Conservation (phyloP, 1,140 invertebrate genomes). For the Planococcus citri region DNA sequence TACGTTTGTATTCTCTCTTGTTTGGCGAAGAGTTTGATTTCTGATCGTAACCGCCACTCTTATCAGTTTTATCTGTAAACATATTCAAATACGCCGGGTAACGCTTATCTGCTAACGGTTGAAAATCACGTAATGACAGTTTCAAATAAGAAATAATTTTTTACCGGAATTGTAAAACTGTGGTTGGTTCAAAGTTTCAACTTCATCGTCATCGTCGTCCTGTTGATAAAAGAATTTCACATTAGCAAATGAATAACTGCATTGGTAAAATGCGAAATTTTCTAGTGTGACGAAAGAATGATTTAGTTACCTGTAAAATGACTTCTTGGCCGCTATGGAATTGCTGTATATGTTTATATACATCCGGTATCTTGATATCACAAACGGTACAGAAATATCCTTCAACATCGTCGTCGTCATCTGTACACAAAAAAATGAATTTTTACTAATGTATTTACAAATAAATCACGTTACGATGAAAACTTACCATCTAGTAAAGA, state of each 20-base stretch:
- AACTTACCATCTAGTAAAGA: not conserved
- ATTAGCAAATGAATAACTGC: no score
- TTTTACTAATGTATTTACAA: no score
- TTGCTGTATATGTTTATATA: conserved; percentile 9
- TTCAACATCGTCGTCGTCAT: conserved; percentile 9
- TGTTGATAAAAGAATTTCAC: not conserved
- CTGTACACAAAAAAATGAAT: not conserved
- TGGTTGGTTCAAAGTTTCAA: not conserved
- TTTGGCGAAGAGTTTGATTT: not conserved
- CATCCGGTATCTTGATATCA: conserved; percentile 13
- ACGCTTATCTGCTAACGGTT: no score
- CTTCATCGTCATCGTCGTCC: conserved; percentile 8
- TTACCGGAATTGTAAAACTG: not conserved
- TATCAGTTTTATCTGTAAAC: not conserved
- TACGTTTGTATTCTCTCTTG: not conserved
- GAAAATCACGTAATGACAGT: not conserved
- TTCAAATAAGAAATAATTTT: not conserved
- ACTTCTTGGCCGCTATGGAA: conserved; percentile 14
- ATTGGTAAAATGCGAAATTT: no score
- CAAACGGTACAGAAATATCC: conserved; percentile 12
- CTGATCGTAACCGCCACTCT: not conserved
- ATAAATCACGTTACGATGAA: not conserved
- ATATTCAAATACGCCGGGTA: not conserved
- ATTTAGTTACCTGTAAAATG: conserved; percentile 11
- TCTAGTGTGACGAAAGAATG: no score